Base-by-base conservation (phyloP, 2,797 vertebrate species). In the Salarias fasciatus region DNA sequence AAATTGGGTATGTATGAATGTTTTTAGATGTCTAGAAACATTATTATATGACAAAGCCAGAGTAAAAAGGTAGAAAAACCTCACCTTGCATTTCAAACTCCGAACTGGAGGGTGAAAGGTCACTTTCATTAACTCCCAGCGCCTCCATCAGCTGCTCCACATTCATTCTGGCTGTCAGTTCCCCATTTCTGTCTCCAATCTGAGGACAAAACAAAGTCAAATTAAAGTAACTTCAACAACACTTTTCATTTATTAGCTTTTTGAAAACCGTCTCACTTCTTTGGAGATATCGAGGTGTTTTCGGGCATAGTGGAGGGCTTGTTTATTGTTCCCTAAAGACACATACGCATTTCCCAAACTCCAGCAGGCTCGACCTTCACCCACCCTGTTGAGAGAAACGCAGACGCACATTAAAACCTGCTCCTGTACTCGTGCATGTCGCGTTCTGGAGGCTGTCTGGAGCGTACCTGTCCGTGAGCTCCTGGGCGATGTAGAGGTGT, bases 351-450 rank as follows among this genome's bases (percentile, higher is more conserved):
- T 99, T 58, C 96, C 96, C 5, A 99, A 89, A 75, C 98, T 99
- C 98, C 97, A 99, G 87, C 96, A 98, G 0, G 98, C 98, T 46
- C 97, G 94, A 24, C 96, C 96, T 86, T 99, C 97, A 2, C 98
- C 97, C 47, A 99, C 96, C 86, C 98, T 99, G 76, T 18, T 47
- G 6, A 35, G 35, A 70, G 9, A 49, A 53, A 58, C 2, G 0
- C 57, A 50, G 12, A 51, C 9, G 35, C n/a, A 14, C 5, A 15
- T 51, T 33, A 2, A 42, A 58, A 53, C 10, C 12, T 6, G 29
- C 0, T 42, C 14, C 7, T 31, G 11, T 14, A 14, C 9, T 33
- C 3, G 3, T n/a, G 24, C 8, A 18, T 55, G 35, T 55, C n/a
- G 15, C 24, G 11, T 8, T 37, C 6, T 14, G 36, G 2, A 10